Evolutionary conservation across 2,888 invertebrate species (phyloP), one percentile per base, ranked within the genome.

Genomic region (Tachina grossa): DNA sequence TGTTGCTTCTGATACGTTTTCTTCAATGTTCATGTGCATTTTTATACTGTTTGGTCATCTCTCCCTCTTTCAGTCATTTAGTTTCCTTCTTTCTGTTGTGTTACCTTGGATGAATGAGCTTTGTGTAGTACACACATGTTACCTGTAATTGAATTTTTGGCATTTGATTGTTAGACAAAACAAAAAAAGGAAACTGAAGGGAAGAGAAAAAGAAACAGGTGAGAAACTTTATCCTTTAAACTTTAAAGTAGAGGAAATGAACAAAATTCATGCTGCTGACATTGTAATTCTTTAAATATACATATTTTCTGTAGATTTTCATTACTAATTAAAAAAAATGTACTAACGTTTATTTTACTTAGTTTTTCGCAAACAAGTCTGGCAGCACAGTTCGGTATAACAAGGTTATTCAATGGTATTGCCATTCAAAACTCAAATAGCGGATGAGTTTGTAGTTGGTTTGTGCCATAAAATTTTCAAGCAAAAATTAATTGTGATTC

Each of bases 131-230:
- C 41, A 59, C 66, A 80, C 66, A 74, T 71, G 65, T 65, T 82
- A 71, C 57, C 76, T 65, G 76, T 76, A 82, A 82, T 82, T 76
- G 65, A 76, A 45, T 76, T 76, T 76, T 82, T 63, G 47, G 45
- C 69, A 82, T 76, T 80, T 76, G 69, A n/a, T 31, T 16, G 16
- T 31, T 39, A 9, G 22, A 5, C n/a, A 31, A 43, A 31, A n/a
- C 9, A 51, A 16, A 53, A 43, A 19, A 55, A 55, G 14, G 6
- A 53, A 41, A 53, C 9, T 10, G 10, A 11, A 69, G 2, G 22
- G 31, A 14, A 16, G 61, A 11, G 13, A 31, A 66, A 47, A 59
- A 45, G 57, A 41, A 39, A 45, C 11, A 66, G 55, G 43, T 59
- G 4, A 10, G 43, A 49, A 78, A 68, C 57, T 68, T 71, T 45